Percentiles rank a stretch among this genome's conserved stretches.
phyloP scores from a whole-genome alignment of 2,113 vertebrate genomes.

The Seriola quinqueradiata region DNA sequence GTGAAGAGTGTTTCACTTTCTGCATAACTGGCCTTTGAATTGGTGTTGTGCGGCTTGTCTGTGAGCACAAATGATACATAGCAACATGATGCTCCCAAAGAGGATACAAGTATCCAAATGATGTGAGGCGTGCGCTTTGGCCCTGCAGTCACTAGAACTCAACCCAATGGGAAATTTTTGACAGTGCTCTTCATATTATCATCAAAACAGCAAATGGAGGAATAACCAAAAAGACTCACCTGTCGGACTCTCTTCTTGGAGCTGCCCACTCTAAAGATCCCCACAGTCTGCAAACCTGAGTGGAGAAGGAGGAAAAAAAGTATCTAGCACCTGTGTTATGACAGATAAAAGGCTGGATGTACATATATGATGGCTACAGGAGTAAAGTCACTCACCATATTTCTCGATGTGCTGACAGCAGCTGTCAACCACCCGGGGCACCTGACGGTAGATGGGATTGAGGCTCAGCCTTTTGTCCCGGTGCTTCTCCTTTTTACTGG shows the following conservation, averaged over 20 bases:
- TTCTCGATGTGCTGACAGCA: conserved; percentile 99
- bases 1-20: background rate
- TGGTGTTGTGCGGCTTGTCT: background rate
- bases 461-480: conserved; percentile 96
- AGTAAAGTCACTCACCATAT: conserved; percentile 86
- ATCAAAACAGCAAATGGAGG: background rate
- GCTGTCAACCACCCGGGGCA: conserved; percentile 96
- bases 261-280: conserved; percentile 98
- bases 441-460: conserved; percentile 98
- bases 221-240: conserved; percentile 75
- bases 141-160: no score
- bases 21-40: background rate
- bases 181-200: background rate
- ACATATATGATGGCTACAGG: no score
- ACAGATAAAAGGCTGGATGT: background rate
- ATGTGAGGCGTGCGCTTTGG: no score
- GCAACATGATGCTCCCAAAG: background rate
- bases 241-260: conserved; percentile 99
- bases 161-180: background rate
- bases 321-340: background rate
- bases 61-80: background rate
- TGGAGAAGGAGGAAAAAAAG: background rate
- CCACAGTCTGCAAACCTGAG: conserved; percentile 96
- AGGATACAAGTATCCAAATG: no score
- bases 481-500: conserved; percentile 95